Percentiles rank a stretch among this genome's conserved stretches.
These are phyloP conservation scores for Esox masquinongy DNA, from an alignment of 2,797 vertebrate species.

Conservation along the genomic window DNA sequence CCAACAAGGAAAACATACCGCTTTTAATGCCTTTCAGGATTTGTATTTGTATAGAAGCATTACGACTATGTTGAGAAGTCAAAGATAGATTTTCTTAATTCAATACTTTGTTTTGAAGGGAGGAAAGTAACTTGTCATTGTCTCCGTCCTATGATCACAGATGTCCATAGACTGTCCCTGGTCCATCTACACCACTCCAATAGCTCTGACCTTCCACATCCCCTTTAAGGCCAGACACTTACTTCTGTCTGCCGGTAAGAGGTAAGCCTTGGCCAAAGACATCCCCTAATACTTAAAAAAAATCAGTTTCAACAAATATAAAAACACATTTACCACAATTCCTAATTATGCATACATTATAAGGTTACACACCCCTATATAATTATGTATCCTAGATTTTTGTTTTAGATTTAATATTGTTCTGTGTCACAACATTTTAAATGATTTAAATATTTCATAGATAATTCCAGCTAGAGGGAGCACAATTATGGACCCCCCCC, in stretches of 20 bases:
- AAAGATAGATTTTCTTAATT: background rate
- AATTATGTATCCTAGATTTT: too few species aligned
- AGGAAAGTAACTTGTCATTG: background rate
- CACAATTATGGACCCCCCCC: too few species aligned
- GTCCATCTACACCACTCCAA: slow-evolving; percentile 96
- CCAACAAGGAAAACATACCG: background rate
- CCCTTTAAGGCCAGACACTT: slow-evolving; percentile 93
- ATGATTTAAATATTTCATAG: too few species aligned
- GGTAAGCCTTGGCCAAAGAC: slow-evolving; percentile 67
- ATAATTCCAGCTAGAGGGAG: too few species aligned
- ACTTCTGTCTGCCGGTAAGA: slow-evolving; percentile 89
- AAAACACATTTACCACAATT: too few species aligned
- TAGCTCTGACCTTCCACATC: slow-evolving; percentile 92
- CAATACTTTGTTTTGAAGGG: background rate
- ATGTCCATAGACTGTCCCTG: slow-evolving; percentile 97
- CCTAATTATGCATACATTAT: too few species aligned
- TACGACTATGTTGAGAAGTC: background rate
- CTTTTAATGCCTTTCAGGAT: background rate
- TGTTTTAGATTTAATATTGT: too few species aligned
- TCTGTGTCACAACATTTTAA: background rate
- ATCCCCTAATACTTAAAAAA: background rate
- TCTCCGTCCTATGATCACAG: slow-evolving; percentile 62
- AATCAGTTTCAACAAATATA: too few species aligned
- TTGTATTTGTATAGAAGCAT: background rate
- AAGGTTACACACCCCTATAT: too few species aligned